Conservation (phyloP, 2,888 invertebrate species). For the Ophraella communa region DNA sequence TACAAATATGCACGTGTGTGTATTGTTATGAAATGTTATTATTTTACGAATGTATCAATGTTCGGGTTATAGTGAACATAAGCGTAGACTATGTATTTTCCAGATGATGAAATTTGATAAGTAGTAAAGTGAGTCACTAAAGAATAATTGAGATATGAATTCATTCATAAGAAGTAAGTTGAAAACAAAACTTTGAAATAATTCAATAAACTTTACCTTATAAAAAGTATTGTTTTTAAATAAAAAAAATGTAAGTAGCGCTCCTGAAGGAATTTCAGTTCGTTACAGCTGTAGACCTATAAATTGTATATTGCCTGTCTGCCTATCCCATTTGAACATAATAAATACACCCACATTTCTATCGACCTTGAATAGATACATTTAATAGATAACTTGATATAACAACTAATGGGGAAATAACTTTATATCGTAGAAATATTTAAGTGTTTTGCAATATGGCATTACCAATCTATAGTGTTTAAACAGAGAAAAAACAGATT, state of each 20-base stretch:
- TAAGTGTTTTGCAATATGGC: background rate
- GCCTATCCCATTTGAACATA: slow-evolving; percentile 32
- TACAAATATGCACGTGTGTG: background rate
- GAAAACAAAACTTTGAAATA: too few relatives aligned
- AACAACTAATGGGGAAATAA: background rate
- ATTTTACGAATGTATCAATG: background rate
- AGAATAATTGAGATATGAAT: too few relatives aligned
- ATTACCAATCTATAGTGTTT: background rate
- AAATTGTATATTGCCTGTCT: slow-evolving; percentile 4
- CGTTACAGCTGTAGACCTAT: slow-evolving; percentile 11
- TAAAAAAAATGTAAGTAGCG: slow-evolving; percentile 9
- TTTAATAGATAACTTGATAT: slow-evolving; percentile 11
- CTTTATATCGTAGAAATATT: background rate
- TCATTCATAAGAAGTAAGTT: too few relatives aligned
- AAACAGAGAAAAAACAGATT: too few relatives aligned
- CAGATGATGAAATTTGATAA: too few relatives aligned
- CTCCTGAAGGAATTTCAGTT: slow-evolving; percentile 13
- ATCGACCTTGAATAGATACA: slow-evolving; percentile 26
- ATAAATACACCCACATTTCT: slow-evolving; percentile 35
- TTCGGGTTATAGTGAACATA: background rate
- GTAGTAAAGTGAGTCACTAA: too few relatives aligned
- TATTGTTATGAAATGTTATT: background rate
- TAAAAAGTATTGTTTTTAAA: too few relatives aligned
- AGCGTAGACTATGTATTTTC: background rate
- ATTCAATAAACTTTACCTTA: too few relatives aligned